Evolutionary conservation across 2,888 invertebrate genomes (phyloP).

Genomic region (Omphaloscelis lunosa): DNA sequence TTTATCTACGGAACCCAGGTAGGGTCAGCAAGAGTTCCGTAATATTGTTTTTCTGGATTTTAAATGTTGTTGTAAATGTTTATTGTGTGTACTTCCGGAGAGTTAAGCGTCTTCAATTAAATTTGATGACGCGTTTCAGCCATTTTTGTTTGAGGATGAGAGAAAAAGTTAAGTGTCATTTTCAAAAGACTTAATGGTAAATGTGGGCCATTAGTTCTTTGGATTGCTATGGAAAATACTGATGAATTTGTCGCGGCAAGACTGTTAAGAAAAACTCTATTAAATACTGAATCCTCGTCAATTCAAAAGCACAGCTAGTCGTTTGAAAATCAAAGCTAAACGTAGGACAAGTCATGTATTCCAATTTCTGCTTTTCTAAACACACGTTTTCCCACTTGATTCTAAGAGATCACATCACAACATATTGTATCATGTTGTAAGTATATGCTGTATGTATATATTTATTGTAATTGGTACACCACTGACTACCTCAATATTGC

Average conservation of each 20-base stretch:
- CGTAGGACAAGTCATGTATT: too few species aligned
- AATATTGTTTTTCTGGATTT: conserved; percentile 70
- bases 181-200: conserved; percentile 8
- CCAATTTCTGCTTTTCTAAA: too few species aligned
- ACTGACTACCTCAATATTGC: too few species aligned
- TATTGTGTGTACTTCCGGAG: conserved; percentile 53
- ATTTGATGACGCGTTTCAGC: conserved; percentile 43
- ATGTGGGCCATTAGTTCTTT: not conserved
- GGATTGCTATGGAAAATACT: not conserved
- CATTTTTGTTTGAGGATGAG: conserved; percentile 36
- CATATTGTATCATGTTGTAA: too few species aligned
- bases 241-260: not conserved
- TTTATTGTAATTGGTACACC: too few species aligned
- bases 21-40: conserved; percentile 32
- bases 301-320: not conserved
- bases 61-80: conserved; percentile 68
- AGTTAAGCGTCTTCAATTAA: conserved; percentile 63
- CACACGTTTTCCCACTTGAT: too few species aligned
- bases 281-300: too few species aligned
- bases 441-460: too few species aligned
- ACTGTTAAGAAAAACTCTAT: too few species aligned
- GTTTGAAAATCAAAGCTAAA: too few species aligned
- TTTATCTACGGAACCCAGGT: conserved; percentile 72
- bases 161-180: conserved; percentile 25
- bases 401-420: too few species aligned